These are phyloP conservation scores for Ceratosolen solmsi DNA, from an alignment of 1,140 invertebrate genomes.

Conservation along the genomic window DNA sequence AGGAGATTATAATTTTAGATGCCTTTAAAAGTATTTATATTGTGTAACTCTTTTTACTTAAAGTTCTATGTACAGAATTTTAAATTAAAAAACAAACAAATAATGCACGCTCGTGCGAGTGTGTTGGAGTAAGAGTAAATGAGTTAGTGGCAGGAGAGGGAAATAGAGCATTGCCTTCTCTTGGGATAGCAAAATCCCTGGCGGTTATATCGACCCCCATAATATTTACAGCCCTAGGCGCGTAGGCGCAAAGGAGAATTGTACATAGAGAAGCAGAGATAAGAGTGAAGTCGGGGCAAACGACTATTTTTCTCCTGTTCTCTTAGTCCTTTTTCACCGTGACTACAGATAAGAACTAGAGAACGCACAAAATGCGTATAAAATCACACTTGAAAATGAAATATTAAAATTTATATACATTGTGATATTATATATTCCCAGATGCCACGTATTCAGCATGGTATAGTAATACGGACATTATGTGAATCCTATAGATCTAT, in stretches of 20 bases:
- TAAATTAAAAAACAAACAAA: neutral
- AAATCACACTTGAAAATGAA: constrained; percentile 68
- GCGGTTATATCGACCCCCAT: constrained; percentile 70
- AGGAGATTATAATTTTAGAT: neutral
- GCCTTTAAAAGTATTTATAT: neutral
- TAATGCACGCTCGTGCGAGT: neutral
- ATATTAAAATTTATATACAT: constrained; percentile 66
- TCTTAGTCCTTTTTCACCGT: neutral
- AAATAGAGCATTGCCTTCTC: constrained; percentile 47
- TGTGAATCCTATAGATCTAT: constrained; percentile 2
- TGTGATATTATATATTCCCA: constrained; percentile 48
- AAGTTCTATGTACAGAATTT: neutral
- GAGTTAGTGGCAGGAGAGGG: neutral
- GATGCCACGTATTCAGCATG: neutral
- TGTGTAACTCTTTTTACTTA: neutral
- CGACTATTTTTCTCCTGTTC: constrained; percentile 8
- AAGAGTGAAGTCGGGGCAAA: neutral
- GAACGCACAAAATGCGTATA: constrained; percentile 65
- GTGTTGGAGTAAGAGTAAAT: neutral
- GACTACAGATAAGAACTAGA: constrained; percentile 54
- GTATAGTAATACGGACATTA: constrained; percentile 4
- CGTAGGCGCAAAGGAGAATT: constrained; percentile 50
- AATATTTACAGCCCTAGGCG: constrained; percentile 67
- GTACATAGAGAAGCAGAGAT: constrained; percentile 16
- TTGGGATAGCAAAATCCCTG: constrained; percentile 66